Conservation (phyloP, 2,797 vertebrate genomes). For the Chanos chanos region DNA sequence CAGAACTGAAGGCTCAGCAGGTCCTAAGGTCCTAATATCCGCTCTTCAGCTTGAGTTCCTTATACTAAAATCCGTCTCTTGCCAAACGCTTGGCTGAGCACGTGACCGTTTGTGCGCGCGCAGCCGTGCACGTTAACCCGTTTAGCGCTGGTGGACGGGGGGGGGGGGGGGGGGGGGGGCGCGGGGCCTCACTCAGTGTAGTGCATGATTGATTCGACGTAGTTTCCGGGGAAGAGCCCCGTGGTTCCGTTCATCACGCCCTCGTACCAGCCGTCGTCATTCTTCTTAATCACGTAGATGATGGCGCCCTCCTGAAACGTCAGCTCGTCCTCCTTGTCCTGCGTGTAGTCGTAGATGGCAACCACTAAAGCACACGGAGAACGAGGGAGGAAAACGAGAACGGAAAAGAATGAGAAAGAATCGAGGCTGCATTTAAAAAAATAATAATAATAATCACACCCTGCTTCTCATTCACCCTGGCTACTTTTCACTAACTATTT, state of each 20-base stretch:
- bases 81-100: constrained; percentile 8
- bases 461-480: too few relatives aligned
- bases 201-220: constrained; percentile 96
- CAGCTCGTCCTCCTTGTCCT: constrained; percentile 95
- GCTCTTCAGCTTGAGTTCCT: too few relatives aligned
- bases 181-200: constrained; percentile 74
- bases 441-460: neutral
- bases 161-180: neutral
- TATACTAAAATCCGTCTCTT: too few relatives aligned
- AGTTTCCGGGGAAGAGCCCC: constrained; percentile 95
- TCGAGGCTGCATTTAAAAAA: neutral
- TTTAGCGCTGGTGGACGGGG: constrained; percentile 2
- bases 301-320: constrained; percentile 96
- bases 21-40: too few relatives aligned
- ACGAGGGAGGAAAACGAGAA: too few relatives aligned
- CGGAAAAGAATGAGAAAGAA: neutral
- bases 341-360: constrained; percentile 92
- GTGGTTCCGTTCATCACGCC: constrained; percentile 90
- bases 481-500: too few relatives aligned
- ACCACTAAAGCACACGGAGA: too few relatives aligned
- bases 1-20: too few relatives aligned
- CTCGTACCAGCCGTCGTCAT: constrained; percentile 95
- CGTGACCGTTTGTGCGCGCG: constrained; percentile 12
- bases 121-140: constrained; percentile 8
- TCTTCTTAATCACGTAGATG: constrained; percentile 97